These are phyloP conservation scores for Musca domestica DNA, from an alignment of 1,140 invertebrate species.

Conservation along the genomic window DNA sequence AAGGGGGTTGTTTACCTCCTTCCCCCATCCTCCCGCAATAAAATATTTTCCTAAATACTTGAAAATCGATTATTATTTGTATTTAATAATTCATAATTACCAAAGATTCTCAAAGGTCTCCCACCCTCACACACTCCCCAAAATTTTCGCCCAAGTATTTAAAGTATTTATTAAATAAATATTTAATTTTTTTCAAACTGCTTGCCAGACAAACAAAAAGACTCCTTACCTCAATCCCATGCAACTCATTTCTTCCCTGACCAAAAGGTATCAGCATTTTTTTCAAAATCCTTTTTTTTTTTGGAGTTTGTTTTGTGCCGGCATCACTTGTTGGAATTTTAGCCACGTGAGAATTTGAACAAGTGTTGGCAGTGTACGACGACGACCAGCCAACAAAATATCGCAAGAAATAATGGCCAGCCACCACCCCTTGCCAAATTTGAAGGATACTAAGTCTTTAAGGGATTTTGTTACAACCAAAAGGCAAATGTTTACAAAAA, in stretches of 20 bases:
- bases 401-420: too few relatives aligned
- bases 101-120: neutral
- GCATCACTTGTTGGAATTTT: conserved; percentile 35
- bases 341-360: conserved; percentile 46
- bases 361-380: conserved; percentile 37
- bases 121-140: too few relatives aligned
- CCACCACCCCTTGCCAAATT: neutral
- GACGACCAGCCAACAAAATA: too few relatives aligned
- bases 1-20: neutral
- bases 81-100: conserved; percentile 31
- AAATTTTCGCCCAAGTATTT: neutral
- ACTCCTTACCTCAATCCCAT: neutral
- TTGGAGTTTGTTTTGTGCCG: neutral
- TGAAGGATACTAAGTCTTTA: neutral
- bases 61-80: conserved; percentile 30
- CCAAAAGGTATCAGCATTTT: neutral
- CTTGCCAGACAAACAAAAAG: neutral
- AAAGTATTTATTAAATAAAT: conserved; percentile 26
- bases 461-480: neutral
- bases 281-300: neutral
- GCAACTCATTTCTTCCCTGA: neutral
- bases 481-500: too few relatives aligned
- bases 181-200: conserved; percentile 13
- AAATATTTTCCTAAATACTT: conserved; percentile 21
- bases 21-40: neutral